phyloP scores from a whole-genome alignment of 2,113 vertebrate genomes.

The Lucifuga dentata region DNA sequence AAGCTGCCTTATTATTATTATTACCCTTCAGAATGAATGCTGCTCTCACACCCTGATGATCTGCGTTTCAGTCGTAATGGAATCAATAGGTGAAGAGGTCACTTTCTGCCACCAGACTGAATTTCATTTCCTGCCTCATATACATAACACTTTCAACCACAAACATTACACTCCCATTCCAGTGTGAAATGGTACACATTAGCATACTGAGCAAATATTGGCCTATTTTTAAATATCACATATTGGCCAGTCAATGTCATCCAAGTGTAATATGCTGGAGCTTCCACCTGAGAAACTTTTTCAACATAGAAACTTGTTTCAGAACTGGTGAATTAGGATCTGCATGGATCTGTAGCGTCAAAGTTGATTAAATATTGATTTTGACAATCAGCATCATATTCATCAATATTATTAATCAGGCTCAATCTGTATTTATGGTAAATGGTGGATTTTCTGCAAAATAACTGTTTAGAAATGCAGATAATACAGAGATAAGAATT shows the following conservation, averaged over 20 bases:
- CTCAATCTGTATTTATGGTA: no score
- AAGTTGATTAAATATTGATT: slow-evolving; percentile 32
- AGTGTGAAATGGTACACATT: slow-evolving; percentile 7
- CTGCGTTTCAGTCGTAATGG: slow-evolving; percentile 47
- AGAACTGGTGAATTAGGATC: slow-evolving; percentile 39
- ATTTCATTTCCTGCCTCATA: slow-evolving; percentile 70
- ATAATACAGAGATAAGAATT: neutral
- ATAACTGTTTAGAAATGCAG: slow-evolving; percentile 10
- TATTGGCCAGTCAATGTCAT: neutral
- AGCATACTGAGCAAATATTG: slow-evolving; percentile 18
- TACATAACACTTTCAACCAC: slow-evolving; percentile 56
- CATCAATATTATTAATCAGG: no score
- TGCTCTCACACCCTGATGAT: slow-evolving; percentile 61
- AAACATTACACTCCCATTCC: slow-evolving; percentile 27
- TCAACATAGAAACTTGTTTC: slow-evolving; percentile 27
- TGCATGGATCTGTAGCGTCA: slow-evolving; percentile 11
- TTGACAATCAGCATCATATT: slow-evolving; percentile 26
- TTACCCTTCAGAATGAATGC: slow-evolving; percentile 65
- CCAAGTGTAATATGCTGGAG: neutral
- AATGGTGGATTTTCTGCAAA: no score
- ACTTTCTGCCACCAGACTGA: slow-evolving; percentile 43
- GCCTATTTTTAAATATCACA: slow-evolving; percentile 21
- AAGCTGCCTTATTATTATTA: slow-evolving; percentile 24
- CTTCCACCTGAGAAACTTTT: neutral
- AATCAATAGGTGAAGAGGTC: slow-evolving; percentile 76